These are phyloP conservation scores for Hydrozoanthus tunicans DNA, from an alignment of 64 coral and sea anemone genomes.

Conservation along the genomic window DNA sequence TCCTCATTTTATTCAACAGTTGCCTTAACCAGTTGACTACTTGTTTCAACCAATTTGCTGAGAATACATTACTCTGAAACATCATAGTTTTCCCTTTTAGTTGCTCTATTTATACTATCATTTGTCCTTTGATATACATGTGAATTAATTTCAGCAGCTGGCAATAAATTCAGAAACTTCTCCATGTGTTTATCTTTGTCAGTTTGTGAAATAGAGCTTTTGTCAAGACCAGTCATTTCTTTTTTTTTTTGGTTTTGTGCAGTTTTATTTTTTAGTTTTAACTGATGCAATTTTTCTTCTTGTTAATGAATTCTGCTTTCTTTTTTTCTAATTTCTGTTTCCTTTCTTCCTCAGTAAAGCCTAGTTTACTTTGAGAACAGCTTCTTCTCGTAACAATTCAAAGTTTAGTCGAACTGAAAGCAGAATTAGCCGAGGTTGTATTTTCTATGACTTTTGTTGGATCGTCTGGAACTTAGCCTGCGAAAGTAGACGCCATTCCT, in stretches of 20 bases:
- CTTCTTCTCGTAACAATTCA: not conserved
- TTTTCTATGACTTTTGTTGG: not conserved
- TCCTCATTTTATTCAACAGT: too few relatives aligned
- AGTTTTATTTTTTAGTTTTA: conserved; percentile 38
- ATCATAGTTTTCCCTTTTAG: too few relatives aligned
- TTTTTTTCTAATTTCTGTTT: conserved; percentile 39
- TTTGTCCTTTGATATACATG: not conserved
- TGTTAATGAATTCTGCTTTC: conserved; percentile 42
- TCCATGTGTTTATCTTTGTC: conserved; percentile 4
- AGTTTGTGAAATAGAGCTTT: not conserved
- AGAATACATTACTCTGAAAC: too few relatives aligned
- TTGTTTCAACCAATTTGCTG: too few relatives aligned
- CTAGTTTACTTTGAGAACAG: conserved; percentile 1
- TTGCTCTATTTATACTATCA: too few relatives aligned
- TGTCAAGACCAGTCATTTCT: not conserved
- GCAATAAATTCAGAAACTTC: not conserved
- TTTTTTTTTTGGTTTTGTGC: conserved; percentile 27
- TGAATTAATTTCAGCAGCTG: not conserved
- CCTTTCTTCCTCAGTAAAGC: conserved; percentile 44
- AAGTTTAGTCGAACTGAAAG: not conserved
- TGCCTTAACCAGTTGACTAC: too few relatives aligned
- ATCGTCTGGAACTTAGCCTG: not conserved
- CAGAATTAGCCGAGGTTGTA: too few relatives aligned
- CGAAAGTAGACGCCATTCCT: too few relatives aligned
- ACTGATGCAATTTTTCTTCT: conserved; percentile 38